These are phyloP conservation scores for Acleris sparsana DNA, from an alignment of 2,888 invertebrate genomes.

Conservation along the genomic window DNA sequence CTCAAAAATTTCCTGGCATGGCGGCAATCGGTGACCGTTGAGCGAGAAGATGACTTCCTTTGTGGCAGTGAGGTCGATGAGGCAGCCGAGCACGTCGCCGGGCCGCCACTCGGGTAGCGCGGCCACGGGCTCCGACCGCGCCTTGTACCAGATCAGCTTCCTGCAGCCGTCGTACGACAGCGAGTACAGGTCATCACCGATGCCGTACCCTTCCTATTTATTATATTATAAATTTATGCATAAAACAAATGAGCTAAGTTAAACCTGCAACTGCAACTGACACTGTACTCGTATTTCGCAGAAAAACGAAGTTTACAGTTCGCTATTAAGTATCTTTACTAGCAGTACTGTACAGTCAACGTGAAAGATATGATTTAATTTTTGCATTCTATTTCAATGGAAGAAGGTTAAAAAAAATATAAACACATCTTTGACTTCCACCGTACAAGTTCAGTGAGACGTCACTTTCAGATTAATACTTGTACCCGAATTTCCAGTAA, in stretches of 20 bases:
- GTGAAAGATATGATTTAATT: no score
- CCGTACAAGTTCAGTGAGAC: no score
- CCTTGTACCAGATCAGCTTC: constrained; percentile 94
- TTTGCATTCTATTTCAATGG: no score
- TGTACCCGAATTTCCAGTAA: no score
- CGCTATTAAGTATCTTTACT: no score
- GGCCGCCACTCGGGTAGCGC: constrained; percentile 88
- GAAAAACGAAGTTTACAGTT: no score
- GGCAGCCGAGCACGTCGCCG: constrained; percentile 93
- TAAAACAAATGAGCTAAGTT: background rate
- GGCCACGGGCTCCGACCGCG: constrained; percentile 85
- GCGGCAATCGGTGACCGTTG: constrained; percentile 89
- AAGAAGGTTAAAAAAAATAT: no score
- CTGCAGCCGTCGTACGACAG: constrained; percentile 97
- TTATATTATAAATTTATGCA: constrained; percentile 11
- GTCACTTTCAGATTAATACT: no score
- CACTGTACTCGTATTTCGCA: no score
- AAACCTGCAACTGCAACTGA: background rate
- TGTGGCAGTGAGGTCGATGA: constrained; percentile 89
- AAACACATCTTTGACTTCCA: no score
- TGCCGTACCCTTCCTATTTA: constrained; percentile 94
- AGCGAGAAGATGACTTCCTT: constrained; percentile 91
- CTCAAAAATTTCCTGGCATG: constrained; percentile 89
- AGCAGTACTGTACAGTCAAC: no score
- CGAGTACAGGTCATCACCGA: constrained; percentile 95